phyloP scores from a whole-genome alignment of 2,113 vertebrate species.

The Hydrochoerus hydrochaeris region DNA sequence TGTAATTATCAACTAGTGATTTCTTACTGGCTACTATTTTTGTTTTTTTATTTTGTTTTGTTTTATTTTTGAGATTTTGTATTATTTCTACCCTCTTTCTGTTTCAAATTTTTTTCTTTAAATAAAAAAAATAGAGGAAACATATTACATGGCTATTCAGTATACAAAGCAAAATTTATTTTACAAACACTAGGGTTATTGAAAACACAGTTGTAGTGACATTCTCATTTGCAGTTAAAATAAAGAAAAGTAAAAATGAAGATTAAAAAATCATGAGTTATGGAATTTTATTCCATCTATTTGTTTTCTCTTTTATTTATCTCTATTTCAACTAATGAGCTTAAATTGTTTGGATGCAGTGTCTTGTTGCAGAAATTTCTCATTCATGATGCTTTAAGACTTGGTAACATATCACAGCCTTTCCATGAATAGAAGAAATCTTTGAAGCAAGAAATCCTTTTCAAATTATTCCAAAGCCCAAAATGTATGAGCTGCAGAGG shows the following conservation, averaged over 20 bases:
- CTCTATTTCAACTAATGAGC: neutral
- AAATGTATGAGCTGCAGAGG: neutral
- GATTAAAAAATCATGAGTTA: neutral
- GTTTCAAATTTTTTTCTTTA: too few relatives aligned
- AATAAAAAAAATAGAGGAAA: too few relatives aligned
- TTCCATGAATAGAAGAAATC: neutral
- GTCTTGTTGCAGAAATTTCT: neutral
- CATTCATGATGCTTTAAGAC: neutral
- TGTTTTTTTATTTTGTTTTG: too few relatives aligned
- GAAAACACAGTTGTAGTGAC: neutral
- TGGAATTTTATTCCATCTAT: neutral
- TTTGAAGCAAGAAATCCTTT: neutral
- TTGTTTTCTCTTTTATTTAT: neutral
- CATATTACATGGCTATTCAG: neutral
- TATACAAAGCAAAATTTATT: neutral
- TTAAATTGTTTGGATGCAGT: neutral
- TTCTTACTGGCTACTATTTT: too few relatives aligned
- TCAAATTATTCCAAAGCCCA: neutral
- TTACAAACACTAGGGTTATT: neutral
- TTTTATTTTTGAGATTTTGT: too few relatives aligned
- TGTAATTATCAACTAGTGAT: too few relatives aligned
- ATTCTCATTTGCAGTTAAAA: slow-evolving; percentile 13
- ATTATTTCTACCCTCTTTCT: too few relatives aligned
- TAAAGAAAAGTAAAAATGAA: neutral
- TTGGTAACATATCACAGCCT: neutral